Evolutionary conservation across 2,113 vertebrate species (phyloP), one percentile per base, ranked within the genome.

Genomic region (Tricholaema leucomelas): DNA sequence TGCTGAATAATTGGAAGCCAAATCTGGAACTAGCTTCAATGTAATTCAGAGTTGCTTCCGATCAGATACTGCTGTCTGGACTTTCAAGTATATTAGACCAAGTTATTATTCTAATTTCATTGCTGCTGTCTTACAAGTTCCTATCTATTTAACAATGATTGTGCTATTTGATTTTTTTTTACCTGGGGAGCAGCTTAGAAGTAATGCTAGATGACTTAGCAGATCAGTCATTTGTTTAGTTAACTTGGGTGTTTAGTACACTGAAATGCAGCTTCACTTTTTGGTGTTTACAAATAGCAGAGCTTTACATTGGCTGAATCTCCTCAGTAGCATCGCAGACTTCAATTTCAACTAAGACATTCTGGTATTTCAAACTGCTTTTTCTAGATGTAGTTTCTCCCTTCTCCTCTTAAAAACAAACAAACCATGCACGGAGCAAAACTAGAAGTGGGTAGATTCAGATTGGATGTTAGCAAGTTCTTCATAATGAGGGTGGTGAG

Each of bases 51-150:
- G 50, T 56, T 86, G 55, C 38, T 88, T 87, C 58, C 6, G 4
- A 59, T 70, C 74, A 70, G 61, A 73, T 95, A 79, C 78, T 83
- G 92, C 81, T 61, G 54, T 87, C 63, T 84, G 81, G 93, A 82
- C 44, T 93, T 95, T 65, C 8, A 36, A 77, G 35, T 71, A 44
- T 64, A 64, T 89, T 85, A 87, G 73, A 85, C 58, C 77, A 60
- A 75, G 87, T 88, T 94, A 70, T 90, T 92, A 94, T 83, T 96
- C 85, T 88, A 78, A 96, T 92, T 93, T 92, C 50, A 94, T 93
- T 75, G n/a, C 75, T 86, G 70, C 84, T 36, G 83, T 93, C 80
- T 94, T 65, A 85, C 65, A 95, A 88, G 87, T 46, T 96, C 69
- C 88, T 81, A 71, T 30, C 69, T 94, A 96, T 93, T 96, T 96